Conservation (phyloP, 2,888 invertebrate genomes). For the Uropetala carovei region DNA sequence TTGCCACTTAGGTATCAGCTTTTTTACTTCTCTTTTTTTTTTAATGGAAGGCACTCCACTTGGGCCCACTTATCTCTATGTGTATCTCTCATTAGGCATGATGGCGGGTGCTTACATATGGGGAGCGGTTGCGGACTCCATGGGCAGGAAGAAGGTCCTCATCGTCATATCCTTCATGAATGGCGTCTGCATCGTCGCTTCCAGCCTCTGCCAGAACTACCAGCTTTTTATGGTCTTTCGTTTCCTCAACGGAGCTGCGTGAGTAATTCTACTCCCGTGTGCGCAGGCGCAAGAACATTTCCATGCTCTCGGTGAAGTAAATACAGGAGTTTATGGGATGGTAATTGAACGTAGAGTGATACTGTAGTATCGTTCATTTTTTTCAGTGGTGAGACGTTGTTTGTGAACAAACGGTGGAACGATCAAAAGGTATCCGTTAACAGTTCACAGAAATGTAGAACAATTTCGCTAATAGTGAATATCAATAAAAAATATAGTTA, state of each 20-base stretch:
- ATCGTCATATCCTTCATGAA: conserved; percentile 94
- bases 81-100: conserved; percentile 80
- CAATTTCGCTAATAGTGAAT: too few species aligned
- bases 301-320: conserved; percentile 67
- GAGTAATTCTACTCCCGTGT: conserved; percentile 76
- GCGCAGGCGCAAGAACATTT: background rate
- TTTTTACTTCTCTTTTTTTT: background rate
- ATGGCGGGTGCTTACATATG: conserved; percentile 96
- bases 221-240: conserved; percentile 93
- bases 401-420: too few species aligned
- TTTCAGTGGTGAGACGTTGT: background rate
- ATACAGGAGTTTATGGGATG: conserved; percentile 52
- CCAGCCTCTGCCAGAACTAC: conserved; percentile 92
- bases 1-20: too few species aligned
- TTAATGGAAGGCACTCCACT: too few species aligned
- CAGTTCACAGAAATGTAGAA: too few species aligned
- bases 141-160: conserved; percentile 91
- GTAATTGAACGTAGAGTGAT: conserved; percentile 44
- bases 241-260: conserved; percentile 96
- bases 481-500: too few species aligned
- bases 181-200: conserved; percentile 91
- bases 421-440: too few species aligned
- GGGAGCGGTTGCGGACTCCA: conserved; percentile 93
- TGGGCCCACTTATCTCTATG: too few species aligned
- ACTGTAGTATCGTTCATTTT: conserved; percentile 36